Base-by-base conservation (phyloP, 2,888 invertebrate species). In the Agrochola lota region DNA sequence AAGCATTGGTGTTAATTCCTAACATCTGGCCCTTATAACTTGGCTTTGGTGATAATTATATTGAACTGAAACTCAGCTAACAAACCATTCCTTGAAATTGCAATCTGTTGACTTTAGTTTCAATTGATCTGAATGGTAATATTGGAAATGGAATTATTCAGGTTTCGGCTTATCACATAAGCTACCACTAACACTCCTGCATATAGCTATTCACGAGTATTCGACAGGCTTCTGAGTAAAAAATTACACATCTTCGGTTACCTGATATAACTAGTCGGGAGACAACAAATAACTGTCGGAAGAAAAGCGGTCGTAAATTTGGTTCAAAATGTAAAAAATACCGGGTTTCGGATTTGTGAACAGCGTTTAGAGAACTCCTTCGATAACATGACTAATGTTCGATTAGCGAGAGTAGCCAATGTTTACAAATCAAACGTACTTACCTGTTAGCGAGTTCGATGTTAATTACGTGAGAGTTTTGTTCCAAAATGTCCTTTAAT, bases 131-230 rank as follows among this genome's bases (percentile, higher is more conserved):
- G 26, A 35, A 35, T 49, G 15, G 40, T 17, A 6, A 55, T 43
- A 73, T 73, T 74, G 74, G 55, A 55, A 73, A 57, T 57, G 0
- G 23, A 74, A 74, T 57, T 74, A 74, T 74, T 74, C 40, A 17
- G 40, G 73, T 8, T n/a, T 12, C n/a, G 55, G 43, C 15, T 73
- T 52, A 49, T 71, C 15, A 26, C 3, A n/a, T 6, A 11, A 26
- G 52, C 11, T 26, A 7, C 1, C 46, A 4, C 15, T 23, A 55
- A 23, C 4, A 23, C 55, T 23, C 55, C 52, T 52, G 20, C 46
- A 43, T 43, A 11, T 43, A 11, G 11, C 46, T 4, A 46, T 46
- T 2, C 43, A 43, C 43, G 11, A 43, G 0, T 46, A 46, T 15
- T 49, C 17, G 49, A 49, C 20, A 52, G 49, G 49, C 7, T 20